Percentiles rank a stretch among this genome's conserved stretches.
phyloP scores from a whole-genome alignment of 2,797 vertebrate genomes.

The Streptopelia turtur region DNA sequence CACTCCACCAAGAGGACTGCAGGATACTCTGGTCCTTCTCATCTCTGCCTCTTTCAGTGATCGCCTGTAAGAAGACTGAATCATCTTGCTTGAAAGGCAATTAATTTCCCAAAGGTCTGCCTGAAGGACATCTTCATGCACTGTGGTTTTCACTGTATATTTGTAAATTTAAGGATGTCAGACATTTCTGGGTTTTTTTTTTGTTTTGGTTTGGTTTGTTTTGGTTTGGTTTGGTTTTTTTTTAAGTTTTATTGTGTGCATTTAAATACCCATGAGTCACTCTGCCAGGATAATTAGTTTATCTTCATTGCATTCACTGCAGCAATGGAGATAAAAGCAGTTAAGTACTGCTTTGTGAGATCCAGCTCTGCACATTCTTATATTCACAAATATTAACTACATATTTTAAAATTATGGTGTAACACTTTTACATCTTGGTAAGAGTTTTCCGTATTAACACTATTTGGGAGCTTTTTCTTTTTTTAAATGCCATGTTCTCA shows the following conservation, averaged over 20 bases:
- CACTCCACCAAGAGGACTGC: background rate
- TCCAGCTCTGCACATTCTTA: background rate
- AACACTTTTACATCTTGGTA: background rate
- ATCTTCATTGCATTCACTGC: background rate
- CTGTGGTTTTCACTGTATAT: background rate
- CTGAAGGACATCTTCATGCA: background rate
- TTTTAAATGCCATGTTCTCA: background rate
- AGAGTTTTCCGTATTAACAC: background rate
- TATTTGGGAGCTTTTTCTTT: background rate
- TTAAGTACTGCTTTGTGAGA: background rate
- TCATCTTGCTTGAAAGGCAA: background rate
- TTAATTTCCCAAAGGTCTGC: background rate
- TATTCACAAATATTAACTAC: background rate
- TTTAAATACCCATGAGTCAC: background rate
- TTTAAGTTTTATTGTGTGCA: background rate
- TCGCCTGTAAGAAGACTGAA: background rate
- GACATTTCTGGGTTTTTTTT: background rate
- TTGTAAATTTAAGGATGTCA: background rate
- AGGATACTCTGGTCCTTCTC: background rate
- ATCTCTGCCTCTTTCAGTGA: background rate
- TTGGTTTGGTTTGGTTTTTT: background rate
- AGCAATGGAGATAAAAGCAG: background rate
- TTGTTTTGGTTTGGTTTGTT: background rate
- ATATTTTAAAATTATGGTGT: background rate
- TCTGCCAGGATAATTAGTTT: background rate